Evolutionary conservation across 2,888 invertebrate species (phyloP).

Genomic region (Euplagia quadripunctaria): DNA sequence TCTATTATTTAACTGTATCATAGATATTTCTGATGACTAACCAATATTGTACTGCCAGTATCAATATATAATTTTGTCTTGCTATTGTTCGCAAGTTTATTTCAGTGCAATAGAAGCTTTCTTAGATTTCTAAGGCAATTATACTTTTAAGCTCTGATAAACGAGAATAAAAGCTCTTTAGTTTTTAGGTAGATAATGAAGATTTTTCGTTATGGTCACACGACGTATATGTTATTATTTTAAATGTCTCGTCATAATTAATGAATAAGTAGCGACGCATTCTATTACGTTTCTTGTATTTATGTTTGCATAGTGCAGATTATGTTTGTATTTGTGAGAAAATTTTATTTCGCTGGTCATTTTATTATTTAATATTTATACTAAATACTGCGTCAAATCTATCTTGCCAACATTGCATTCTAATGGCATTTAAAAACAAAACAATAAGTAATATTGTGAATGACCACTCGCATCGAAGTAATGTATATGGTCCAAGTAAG

Average conservation of each 20-base stretch:
- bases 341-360: conserved; percentile 4
- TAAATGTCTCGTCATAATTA: neutral
- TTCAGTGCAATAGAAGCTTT: conserved; percentile 51
- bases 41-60: conserved; percentile 49
- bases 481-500: neutral
- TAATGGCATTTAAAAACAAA: neutral
- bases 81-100: conserved; percentile 21
- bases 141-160: conserved; percentile 28
- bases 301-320: conserved; percentile 1
- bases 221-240: neutral
- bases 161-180: conserved; percentile 23
- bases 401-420: neutral
- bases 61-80: conserved; percentile 26
- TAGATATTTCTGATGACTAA: conserved; percentile 13
- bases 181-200: conserved; percentile 22
- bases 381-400: neutral
- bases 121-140: conserved; percentile 30
- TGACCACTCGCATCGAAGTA: neutral
- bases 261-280: neutral
- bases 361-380: neutral
- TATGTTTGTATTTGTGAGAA: conserved; percentile 8
- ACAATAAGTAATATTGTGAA: neutral
- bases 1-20: neutral
- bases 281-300: neutral
- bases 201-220: conserved; percentile 2